These are phyloP conservation scores for Chaetogeoica ovagalla DNA, from an alignment of 2,888 invertebrate genomes.

Conservation along the genomic window DNA sequence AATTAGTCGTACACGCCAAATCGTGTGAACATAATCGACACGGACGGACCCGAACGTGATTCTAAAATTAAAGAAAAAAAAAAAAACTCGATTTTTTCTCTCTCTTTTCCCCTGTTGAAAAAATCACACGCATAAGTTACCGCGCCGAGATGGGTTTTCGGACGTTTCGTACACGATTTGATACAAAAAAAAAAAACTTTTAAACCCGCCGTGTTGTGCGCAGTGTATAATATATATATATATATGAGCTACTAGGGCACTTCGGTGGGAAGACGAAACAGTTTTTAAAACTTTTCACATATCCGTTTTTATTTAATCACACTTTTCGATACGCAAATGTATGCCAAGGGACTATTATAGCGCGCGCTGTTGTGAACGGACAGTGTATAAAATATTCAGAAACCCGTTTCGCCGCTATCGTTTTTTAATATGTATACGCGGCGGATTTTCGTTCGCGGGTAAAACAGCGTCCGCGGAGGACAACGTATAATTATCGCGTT, in stretches of 20 bases:
- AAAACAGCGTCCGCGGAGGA: background rate
- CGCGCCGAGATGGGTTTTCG: slow-evolving; percentile 24
- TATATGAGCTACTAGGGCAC: no score
- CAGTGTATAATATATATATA: background rate
- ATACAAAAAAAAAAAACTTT: slow-evolving; percentile 1
- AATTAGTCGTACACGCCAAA: slow-evolving; percentile 50
- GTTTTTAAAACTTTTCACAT: no score
- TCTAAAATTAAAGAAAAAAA: background rate
- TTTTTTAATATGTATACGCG: slow-evolving; percentile 26
- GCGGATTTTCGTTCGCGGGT: slow-evolving; percentile 7
- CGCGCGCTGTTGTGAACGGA: no score
- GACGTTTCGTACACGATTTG: slow-evolving; percentile 23
- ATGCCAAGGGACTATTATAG: no score
- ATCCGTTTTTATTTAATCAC: no score
- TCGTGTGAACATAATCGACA: slow-evolving; percentile 52
- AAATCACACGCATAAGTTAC: slow-evolving; percentile 46
- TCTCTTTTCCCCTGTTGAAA: background rate
- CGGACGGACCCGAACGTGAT: slow-evolving; percentile 44
- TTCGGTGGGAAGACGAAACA: no score
- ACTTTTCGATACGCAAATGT: no score
- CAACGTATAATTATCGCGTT: slow-evolving; percentile 29
- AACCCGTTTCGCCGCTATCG: slow-evolving; percentile 28
- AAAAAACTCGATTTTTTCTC: slow-evolving; percentile 24
- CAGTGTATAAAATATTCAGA: no score
- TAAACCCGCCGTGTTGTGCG: background rate